Percentiles rank a stretch among this genome's conserved stretches.
These are phyloP conservation scores for Malurus splendens DNA, from an alignment of 2,797 vertebrate genomes.

Conservation along the genomic window DNA sequence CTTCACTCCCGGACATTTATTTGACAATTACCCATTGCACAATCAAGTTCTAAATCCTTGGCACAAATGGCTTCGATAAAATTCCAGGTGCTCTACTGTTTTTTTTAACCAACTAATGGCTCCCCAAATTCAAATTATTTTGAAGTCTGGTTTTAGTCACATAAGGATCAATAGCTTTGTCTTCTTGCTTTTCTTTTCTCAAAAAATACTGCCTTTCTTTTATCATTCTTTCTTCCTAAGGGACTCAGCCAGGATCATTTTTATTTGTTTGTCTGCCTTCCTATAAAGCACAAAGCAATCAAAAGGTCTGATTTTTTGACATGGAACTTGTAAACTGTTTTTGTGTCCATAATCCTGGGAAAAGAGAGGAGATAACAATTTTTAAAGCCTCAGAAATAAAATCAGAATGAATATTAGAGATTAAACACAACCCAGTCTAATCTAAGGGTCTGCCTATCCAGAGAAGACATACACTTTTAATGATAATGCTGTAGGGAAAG, in stretches of 20 bases:
- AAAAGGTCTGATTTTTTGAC: background rate
- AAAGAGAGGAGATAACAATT: background rate
- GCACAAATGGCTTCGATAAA: background rate
- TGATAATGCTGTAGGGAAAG: background rate
- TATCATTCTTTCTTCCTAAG: background rate
- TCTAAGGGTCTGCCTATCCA: background rate
- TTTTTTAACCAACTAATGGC: background rate
- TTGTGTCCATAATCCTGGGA: background rate
- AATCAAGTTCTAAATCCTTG: background rate
- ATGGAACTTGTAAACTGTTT: background rate
- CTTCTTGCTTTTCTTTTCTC: background rate
- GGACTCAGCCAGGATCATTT: background rate
- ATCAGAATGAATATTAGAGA: background rate
- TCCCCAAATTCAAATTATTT: background rate
- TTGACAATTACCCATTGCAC: background rate
- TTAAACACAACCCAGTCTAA: background rate
- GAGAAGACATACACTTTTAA: background rate
- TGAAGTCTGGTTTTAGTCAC: conserved; percentile 4
- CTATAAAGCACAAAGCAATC: background rate
- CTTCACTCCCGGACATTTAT: background rate
- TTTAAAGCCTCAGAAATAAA: background rate
- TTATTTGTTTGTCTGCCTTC: background rate
- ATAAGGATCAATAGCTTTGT: background rate
- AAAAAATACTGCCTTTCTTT: background rate
- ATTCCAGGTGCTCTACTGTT: background rate